These are phyloP conservation scores for Scaptomyza hsui DNA, from an alignment of 1,140 invertebrate genomes.

Conservation along the genomic window DNA sequence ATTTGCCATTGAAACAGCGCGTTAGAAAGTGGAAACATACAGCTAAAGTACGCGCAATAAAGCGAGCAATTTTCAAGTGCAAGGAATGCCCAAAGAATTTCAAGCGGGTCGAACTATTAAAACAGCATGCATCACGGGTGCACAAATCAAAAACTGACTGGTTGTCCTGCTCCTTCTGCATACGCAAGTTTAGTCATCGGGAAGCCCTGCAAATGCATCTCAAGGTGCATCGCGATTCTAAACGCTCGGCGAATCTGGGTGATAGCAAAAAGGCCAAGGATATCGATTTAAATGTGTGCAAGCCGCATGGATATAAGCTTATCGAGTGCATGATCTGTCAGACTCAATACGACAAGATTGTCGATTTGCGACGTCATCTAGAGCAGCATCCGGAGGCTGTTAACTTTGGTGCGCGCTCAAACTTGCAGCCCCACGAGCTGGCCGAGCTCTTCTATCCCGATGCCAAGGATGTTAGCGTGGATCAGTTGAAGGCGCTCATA, in stretches of 20 bases:
- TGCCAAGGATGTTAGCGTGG: conserved; percentile 56
- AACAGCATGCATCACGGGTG: conserved; percentile 41
- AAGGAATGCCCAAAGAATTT: conserved; percentile 59
- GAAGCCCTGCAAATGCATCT: conserved; percentile 60
- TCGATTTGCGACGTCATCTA: conserved; percentile 57
- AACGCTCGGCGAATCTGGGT: conserved; percentile 61
- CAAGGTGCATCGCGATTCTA: conserved; percentile 61
- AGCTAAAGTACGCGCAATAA: conserved; percentile 4
- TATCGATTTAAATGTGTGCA: conserved; percentile 67
- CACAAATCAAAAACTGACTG: conserved; percentile 53
- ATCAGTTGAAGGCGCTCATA: conserved; percentile 53
- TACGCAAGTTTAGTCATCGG: conserved; percentile 63
- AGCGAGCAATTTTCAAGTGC: conserved; percentile 43
- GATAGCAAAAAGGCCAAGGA: conserved; percentile 70
- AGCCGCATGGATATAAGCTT: conserved; percentile 69
- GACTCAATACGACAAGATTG: conserved; percentile 68
- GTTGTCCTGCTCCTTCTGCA: conserved; percentile 61
- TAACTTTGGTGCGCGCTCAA: conserved; percentile 37
- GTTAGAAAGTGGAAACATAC: conserved; percentile 56
- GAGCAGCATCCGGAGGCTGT: conserved; percentile 61
- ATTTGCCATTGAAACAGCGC: conserved; percentile 54
- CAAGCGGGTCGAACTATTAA: conserved; percentile 47
- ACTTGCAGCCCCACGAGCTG: conserved; percentile 47
- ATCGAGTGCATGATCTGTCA: conserved; percentile 76
- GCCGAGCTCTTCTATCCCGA: conserved; percentile 70